Percentiles rank a stretch among this genome's conserved stretches.
phyloP scores from a whole-genome alignment of 2,888 invertebrate species.

The Pristionchus fissidentatus region DNA sequence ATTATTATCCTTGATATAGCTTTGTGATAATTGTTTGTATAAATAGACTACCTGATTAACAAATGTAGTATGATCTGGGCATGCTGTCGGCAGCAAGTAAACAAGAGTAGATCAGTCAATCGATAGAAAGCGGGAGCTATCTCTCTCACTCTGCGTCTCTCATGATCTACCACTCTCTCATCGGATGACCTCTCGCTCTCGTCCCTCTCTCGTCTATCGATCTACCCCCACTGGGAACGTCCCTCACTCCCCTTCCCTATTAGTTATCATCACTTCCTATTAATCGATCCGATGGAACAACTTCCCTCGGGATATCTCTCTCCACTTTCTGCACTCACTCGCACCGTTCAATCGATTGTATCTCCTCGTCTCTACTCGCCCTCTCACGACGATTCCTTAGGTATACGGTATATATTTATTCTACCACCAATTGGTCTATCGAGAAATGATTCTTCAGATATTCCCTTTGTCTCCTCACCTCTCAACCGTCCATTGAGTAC shows the following conservation, averaged over 20 bases:
- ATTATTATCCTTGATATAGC: no score
- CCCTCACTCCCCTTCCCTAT: neutral
- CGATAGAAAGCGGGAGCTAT: neutral
- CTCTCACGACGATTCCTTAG: neutral
- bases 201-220: neutral
- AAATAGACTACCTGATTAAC: no score
- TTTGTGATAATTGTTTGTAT: no score
- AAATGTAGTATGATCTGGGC: no score
- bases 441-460: no score
- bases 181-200: neutral
- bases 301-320: neutral
- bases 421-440: neutral
- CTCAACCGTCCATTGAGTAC: no score
- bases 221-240: neutral
- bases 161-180: no score
- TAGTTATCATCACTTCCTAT: conserved; percentile 24
- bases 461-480: no score
- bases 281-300: conserved; percentile 7
- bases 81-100: no score
- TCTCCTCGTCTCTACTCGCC: neutral
- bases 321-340: conserved; percentile 4
- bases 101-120: neutral
- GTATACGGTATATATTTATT: neutral
- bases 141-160: no score
- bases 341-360: conserved; percentile 20